These are phyloP conservation scores for Incurvaria masculella DNA, from an alignment of 2,888 invertebrate genomes.

Conservation along the genomic window DNA sequence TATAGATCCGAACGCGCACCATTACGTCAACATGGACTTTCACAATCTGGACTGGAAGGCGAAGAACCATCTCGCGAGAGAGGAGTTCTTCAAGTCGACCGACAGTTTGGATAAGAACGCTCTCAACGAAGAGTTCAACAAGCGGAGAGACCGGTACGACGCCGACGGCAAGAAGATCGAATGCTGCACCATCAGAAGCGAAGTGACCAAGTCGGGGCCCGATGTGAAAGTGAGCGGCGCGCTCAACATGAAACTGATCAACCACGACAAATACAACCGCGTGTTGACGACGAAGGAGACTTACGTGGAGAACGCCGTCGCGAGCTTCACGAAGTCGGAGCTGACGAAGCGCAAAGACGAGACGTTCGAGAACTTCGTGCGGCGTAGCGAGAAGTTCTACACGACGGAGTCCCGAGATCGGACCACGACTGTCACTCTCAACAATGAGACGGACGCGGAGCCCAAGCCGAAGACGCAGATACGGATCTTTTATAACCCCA, in stretches of 20 bases:
- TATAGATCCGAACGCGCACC: constrained; percentile 22
- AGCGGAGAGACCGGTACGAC: constrained; percentile 16
- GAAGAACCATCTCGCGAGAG: constrained; percentile 9
- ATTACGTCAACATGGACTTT: constrained; percentile 38
- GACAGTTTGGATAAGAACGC: constrained; percentile 32
- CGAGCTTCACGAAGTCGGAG: constrained; percentile 40
- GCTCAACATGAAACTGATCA: constrained; percentile 41
- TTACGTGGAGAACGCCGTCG: constrained; percentile 36
- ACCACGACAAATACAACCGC: constrained; percentile 40
- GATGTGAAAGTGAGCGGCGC: constrained; percentile 40
- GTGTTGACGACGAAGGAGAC: constrained; percentile 44
- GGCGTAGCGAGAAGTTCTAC: constrained; percentile 47
- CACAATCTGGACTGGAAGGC: constrained; percentile 9
- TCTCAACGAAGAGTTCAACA: constrained; percentile 36
- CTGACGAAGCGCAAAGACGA: constrained; percentile 30
- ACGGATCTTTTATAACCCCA: constrained; percentile 47
- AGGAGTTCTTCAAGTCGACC: constrained; percentile 10
- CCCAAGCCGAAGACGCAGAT: constrained; percentile 33
- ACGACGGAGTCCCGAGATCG: constrained; percentile 34
- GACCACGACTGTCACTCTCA: constrained; percentile 30
- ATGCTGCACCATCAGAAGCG: constrained; percentile 43
- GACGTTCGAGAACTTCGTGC: constrained; percentile 42
- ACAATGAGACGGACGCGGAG: constrained; percentile 20
- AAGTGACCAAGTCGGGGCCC: constrained; percentile 37
- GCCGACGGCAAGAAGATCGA: constrained; percentile 38